Percentiles rank a stretch among this genome's conserved stretches.
phyloP scores from a whole-genome alignment of 2,797 vertebrate species.

The Chiroxiphia lanceolata region DNA sequence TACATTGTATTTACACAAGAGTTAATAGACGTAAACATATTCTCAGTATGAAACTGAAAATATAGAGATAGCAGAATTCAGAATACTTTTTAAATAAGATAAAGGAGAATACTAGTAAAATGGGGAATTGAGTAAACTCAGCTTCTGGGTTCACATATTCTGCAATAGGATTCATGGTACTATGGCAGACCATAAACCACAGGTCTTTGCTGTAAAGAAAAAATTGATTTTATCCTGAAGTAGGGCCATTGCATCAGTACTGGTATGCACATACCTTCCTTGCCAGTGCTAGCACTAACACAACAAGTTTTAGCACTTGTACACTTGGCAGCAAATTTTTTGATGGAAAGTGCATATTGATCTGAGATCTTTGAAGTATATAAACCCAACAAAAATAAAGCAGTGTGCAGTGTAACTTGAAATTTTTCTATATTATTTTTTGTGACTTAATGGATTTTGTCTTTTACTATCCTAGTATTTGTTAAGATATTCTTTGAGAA shows the following conservation, averaged over 20 bases:
- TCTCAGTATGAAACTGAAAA: background rate
- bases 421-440: background rate
- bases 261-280: background rate
- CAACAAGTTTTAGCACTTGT: background rate
- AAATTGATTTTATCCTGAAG: background rate
- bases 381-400: background rate
- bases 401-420: background rate
- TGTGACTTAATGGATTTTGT: background rate
- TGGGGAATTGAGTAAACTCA: background rate
- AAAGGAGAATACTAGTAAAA: background rate
- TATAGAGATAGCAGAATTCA: background rate
- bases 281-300: background rate
- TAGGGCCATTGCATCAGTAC: background rate
- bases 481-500: background rate
- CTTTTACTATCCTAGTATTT: background rate
- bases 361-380: background rate
- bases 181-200: background rate
- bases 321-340: background rate
- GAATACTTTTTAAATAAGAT: background rate
- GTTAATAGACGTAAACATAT: background rate
- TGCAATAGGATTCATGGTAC: background rate
- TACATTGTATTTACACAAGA: background rate
- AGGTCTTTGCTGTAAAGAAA: background rate
- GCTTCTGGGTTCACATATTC: rapidly evolving
- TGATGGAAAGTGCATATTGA: background rate